Conservation (phyloP, 2,797 vertebrate genomes). For the Diplodus puntazzo region DNA sequence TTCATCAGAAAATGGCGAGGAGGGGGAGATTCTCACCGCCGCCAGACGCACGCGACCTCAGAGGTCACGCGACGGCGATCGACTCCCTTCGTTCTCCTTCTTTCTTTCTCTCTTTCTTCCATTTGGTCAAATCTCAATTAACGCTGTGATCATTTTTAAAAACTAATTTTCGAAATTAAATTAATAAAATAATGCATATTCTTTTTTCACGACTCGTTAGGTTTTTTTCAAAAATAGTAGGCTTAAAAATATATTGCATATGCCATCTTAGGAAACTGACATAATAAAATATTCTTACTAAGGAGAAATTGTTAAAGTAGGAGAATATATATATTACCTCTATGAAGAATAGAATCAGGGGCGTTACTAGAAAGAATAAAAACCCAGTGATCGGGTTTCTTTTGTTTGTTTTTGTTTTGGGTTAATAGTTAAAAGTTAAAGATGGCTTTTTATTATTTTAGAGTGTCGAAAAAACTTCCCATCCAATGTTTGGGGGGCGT, state of each 20-base stretch:
- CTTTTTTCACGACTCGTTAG: conserved; percentile 54
- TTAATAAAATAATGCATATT: conserved; percentile 62
- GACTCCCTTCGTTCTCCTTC: conserved; percentile 40
- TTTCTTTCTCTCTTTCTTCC: conserved; percentile 45
- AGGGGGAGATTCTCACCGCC: conserved; percentile 23
- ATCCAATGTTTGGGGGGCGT: conserved; percentile 51
- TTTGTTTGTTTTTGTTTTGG: conserved; percentile 45
- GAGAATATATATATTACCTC: conserved; percentile 76
- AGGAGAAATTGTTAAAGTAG: conserved; percentile 79
- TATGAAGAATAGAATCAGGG: conserved; percentile 62
- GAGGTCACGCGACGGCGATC: conserved; percentile 27
- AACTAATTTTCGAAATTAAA: conserved; percentile 65
- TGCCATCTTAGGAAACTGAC: conserved; percentile 83
- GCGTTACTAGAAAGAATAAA: conserved; percentile 54
- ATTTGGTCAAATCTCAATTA: conserved; percentile 77
- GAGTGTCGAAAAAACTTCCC: conserved; percentile 24
- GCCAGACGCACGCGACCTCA: conserved; percentile 9
- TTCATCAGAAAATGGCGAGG: conserved; percentile 55
- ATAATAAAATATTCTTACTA: conserved; percentile 86
- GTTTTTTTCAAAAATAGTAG: conserved; percentile 83
- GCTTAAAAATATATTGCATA: conserved; percentile 88
- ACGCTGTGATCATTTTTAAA: conserved; percentile 47
- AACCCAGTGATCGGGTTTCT: conserved; percentile 39
- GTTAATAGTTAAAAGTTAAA: conserved; percentile 41
- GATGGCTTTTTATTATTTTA: conserved; percentile 66